phyloP scores from a whole-genome alignment of 2,888 invertebrate genomes.

The Amphiduros pacificus region DNA sequence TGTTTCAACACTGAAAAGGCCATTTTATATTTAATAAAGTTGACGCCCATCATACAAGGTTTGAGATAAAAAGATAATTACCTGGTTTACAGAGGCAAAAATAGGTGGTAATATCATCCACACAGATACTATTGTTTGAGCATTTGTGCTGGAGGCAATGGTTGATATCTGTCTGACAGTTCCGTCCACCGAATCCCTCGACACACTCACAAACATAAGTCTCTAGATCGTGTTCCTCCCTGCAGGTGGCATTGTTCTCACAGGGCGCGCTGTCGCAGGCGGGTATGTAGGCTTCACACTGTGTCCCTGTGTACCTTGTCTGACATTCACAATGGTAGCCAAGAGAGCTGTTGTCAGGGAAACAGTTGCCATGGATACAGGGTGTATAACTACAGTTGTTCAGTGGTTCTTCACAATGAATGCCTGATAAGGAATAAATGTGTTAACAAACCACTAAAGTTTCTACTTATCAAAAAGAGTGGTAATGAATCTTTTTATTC shows the following conservation, averaged over 20 bases:
- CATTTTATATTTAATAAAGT: no score
- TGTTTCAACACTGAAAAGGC: no score
- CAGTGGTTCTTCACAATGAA: slow-evolving; percentile 9
- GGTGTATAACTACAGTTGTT: slow-evolving; percentile 10
- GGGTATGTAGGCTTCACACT: neutral
- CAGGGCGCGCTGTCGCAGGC: neutral
- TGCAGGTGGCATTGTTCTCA: neutral
- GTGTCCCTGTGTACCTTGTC: slow-evolving; percentile 1
- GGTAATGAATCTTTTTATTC: no score
- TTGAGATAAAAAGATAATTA: neutral
- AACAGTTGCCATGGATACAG: neutral
- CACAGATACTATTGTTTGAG: neutral
- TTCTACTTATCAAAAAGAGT: no score
- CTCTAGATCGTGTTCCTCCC: neutral
- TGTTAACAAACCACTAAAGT: no score
- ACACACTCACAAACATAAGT: slow-evolving; percentile 1
- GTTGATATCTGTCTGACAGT: slow-evolving; percentile 2
- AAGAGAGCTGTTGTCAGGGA: neutral
- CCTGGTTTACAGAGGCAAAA: slow-evolving; percentile 5
- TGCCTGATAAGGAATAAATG: no score
- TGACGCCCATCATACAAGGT: no score
- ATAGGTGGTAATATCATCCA: slow-evolving; percentile 1
- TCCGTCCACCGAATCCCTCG: neutral
- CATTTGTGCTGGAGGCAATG: slow-evolving; percentile 1
- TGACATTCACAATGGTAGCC: neutral